Conservation (phyloP, 2,113 vertebrate species). For the Neoarius graeffei region DNA sequence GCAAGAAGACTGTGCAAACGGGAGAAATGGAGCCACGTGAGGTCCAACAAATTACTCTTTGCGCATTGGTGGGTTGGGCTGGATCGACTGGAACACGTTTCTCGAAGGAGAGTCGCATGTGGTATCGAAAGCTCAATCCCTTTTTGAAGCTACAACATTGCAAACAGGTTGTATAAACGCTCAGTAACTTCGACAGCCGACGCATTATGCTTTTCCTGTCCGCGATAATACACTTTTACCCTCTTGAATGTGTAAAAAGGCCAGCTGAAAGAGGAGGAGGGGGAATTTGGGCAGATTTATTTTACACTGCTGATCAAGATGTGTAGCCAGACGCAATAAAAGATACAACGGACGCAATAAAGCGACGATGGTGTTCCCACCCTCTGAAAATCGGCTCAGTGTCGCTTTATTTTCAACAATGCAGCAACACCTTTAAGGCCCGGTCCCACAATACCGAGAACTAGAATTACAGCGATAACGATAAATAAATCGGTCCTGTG, state of each 20-base stretch:
- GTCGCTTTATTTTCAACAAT: too few relatives aligned
- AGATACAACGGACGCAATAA: neutral
- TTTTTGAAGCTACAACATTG: neutral
- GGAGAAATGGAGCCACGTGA: neutral
- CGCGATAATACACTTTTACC: neutral
- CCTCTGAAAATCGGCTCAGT: too few relatives aligned
- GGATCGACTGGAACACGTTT: neutral
- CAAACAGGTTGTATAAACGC: neutral
- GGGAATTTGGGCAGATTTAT: neutral
- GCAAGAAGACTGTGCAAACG: neutral
- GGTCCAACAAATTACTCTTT: neutral
- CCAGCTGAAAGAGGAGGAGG: neutral
- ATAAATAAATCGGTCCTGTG: too few relatives aligned
- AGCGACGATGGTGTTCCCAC: too few relatives aligned
- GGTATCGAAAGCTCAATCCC: neutral
- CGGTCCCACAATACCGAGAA: too few relatives aligned
- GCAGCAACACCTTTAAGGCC: too few relatives aligned
- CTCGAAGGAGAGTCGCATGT: neutral
- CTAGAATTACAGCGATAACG: too few relatives aligned
- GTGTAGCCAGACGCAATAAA: neutral
- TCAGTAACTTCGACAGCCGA: neutral
- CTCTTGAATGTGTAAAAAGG: neutral
- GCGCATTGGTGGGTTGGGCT: neutral
- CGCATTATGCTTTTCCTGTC: neutral
- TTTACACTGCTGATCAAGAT: neutral